phyloP scores from a whole-genome alignment of 37 sponge, comb jelly and placozoan species.

The Ianthella basta region DNA sequence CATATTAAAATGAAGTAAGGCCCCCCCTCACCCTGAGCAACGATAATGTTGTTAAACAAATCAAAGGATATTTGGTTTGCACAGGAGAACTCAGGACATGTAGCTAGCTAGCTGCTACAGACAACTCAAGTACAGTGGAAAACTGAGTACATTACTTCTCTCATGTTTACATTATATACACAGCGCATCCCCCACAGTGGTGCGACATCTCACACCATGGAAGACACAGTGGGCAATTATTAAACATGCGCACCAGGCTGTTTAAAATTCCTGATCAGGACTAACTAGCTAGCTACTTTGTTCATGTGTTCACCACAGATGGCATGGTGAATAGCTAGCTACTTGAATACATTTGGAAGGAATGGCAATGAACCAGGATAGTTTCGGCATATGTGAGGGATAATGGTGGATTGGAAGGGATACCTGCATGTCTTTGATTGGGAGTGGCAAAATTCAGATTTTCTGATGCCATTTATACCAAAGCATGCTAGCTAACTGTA shows the following conservation, averaged over 20 bases:
- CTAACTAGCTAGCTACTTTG: too few relatives aligned
- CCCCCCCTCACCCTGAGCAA: neutral
- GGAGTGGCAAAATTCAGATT: neutral
- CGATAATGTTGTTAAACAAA: neutral
- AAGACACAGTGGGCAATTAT: too few relatives aligned
- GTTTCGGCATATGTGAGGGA: neutral
- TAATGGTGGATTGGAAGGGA: neutral
- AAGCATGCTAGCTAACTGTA: too few relatives aligned
- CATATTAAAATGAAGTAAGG: neutral
- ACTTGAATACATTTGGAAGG: neutral
- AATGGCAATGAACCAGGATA: neutral
- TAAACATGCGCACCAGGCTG: too few relatives aligned
- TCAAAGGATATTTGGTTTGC: slow-evolving; percentile 18
- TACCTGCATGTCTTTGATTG: neutral
- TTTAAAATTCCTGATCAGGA: too few relatives aligned
- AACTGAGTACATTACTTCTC: neutral
- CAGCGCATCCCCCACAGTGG: too few relatives aligned
- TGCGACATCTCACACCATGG: too few relatives aligned
- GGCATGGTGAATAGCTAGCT: too few relatives aligned
- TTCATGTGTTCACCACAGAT: neutral
- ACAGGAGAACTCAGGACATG: slow-evolving; percentile 4
- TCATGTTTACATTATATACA: neutral
- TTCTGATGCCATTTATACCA: too few relatives aligned
- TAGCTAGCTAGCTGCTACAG: too few relatives aligned
- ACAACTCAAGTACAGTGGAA: too few relatives aligned